Evolutionary conservation across 2,113 vertebrate species (phyloP), one percentile per base, ranked within the genome.

Genomic region (Pseudorectes ferrugineus): DNA sequence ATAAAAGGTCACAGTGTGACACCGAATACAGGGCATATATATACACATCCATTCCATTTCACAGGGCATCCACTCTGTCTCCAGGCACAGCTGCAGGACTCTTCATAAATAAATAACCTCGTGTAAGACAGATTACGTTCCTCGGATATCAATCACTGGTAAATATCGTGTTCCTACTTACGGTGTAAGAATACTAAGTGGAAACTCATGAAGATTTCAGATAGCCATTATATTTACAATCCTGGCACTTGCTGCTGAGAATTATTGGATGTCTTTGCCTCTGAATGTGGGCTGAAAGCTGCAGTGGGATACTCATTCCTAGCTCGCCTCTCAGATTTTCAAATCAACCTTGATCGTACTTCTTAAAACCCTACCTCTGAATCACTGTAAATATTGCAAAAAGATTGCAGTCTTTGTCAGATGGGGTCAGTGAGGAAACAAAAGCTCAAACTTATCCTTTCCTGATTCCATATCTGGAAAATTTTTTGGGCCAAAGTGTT

Each of bases 181-280:
- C 29, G 2, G 43, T 62, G 84, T 62, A 87, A 81, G 95, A 96
- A 95, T 95, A 81, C 84, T 92, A 92, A 95, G 92, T 89, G 80
- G 93, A 89, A 96, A 89, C 84, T 84, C 95, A 87, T 81, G 84
- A 89, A 91, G 92, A 96, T 95, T 94, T 95, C 91, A 96, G 67
- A 90, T 80, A 85, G 78, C 82, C 63, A 42, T 92, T 93, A 70
- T 90, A 93, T 90, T 90, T 97, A 79, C 78, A 76, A 82, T 85
- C 78, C 49, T 5, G 31, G 16, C 67, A 62, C 62, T 92, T 63
- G 54, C 74, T 77, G 49, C 90, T 90, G 75, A 92, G 82, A 95
- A 62, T 94, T 93, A 90, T 73, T 96, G 63, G 42, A 84, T 95
- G 63, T 42, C 71, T 96, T 88, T 90, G 33, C 78, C 33, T 80